phyloP scores from a whole-genome alignment of 2,888 invertebrate species.

The Perizoma flavofasciatum region DNA sequence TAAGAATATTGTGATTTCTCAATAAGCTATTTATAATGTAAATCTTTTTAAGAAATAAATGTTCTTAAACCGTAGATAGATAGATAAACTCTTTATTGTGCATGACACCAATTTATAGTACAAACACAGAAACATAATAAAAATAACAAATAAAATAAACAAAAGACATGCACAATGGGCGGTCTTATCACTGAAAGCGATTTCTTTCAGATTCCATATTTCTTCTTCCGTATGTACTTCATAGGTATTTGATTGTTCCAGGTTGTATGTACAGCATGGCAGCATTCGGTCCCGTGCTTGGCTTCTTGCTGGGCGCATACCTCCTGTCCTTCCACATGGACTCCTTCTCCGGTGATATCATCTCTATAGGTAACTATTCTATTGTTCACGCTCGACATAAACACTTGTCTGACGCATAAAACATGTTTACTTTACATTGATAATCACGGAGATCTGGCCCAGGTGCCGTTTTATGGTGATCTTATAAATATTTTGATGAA shows the following conservation, averaged over 20 bases:
- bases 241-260: conserved; percentile 57
- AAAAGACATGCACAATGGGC: no score
- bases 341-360: conserved; percentile 89
- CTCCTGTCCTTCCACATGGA: conserved; percentile 96
- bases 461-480: conserved; percentile 16
- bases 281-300: conserved; percentile 97
- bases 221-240: no score
- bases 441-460: conserved; percentile 10
- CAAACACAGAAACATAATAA: no score
- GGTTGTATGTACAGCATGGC: conserved; percentile 98
- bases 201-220: no score
- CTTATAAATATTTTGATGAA: conserved; percentile 15
- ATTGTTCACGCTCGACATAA: conserved; percentile 2
- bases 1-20: no score
- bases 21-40: no score
- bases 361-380: conserved; percentile 86
- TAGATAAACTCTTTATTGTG: no score
- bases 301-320: conserved; percentile 96
- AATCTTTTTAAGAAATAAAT: no score
- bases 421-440: conserved; percentile 12
- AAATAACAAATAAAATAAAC: no score
- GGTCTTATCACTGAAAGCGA: no score
- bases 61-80: no score
- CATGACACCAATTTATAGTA: no score
- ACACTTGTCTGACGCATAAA: conserved; percentile 2